These are phyloP conservation scores for Apomyelois bistriatella DNA, from an alignment of 2,888 invertebrate species.

Conservation along the genomic window DNA sequence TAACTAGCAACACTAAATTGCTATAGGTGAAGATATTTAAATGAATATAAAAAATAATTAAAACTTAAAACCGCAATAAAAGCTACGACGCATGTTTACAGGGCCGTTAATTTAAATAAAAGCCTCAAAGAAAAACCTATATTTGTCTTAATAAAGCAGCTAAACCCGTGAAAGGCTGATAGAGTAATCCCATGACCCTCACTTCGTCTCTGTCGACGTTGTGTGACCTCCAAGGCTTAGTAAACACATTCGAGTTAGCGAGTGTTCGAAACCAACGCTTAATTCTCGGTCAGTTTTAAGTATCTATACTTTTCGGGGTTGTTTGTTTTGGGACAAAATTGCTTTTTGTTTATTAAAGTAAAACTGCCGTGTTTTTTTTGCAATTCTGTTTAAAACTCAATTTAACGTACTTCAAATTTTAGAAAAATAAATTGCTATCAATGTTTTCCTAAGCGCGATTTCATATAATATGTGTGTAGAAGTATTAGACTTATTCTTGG, in stretches of 20 bases:
- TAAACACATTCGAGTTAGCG: slow-evolving; percentile 63
- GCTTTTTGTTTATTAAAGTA: not conserved
- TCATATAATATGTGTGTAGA: too few relatives aligned
- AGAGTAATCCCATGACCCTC: slow-evolving; percentile 53
- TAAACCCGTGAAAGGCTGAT: slow-evolving; percentile 41
- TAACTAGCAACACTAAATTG: too few relatives aligned
- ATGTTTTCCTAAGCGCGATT: too few relatives aligned
- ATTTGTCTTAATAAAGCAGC: slow-evolving; percentile 57
- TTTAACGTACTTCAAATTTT: too few relatives aligned
- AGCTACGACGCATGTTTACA: not conserved
- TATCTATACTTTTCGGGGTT: slow-evolving; percentile 9
- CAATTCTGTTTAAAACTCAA: too few relatives aligned
- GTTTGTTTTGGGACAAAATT: not conserved
- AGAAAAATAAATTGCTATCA: too few relatives aligned
- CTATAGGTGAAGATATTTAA: too few relatives aligned
- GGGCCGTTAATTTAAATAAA: slow-evolving; percentile 8
- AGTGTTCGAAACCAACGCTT: slow-evolving; percentile 41
- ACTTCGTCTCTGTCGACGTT: slow-evolving; percentile 71
- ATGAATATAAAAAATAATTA: too few relatives aligned
- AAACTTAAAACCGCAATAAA: too few relatives aligned
- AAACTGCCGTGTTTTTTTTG: not conserved
- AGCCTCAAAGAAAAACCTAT: slow-evolving; percentile 32
- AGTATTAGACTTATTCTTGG: too few relatives aligned
- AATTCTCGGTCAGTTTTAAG: slow-evolving; percentile 38
- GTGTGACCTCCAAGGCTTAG: slow-evolving; percentile 61